phyloP scores from a whole-genome alignment of 2,113 vertebrate species.

The Probosciger aterrimus region DNA sequence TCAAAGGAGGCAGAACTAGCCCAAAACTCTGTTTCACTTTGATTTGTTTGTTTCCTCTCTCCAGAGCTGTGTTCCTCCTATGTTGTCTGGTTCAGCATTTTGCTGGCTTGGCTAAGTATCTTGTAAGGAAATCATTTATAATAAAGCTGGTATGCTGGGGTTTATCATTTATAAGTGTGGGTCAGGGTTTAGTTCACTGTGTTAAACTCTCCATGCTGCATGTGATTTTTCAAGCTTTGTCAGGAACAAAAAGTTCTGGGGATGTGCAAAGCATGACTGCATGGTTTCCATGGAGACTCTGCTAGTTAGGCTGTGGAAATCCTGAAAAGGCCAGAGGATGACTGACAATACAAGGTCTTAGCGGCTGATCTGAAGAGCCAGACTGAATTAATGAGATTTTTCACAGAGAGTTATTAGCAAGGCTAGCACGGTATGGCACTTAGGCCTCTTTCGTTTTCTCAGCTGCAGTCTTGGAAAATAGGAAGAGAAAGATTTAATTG shows the following conservation, averaged over 20 bases:
- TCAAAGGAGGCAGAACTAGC: conserved; percentile 24
- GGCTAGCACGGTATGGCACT: conserved; percentile 78
- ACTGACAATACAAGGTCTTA: conserved; percentile 98
- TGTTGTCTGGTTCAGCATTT: conserved; percentile 71
- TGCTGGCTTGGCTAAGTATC: conserved; percentile 75
- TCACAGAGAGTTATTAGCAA: conserved; percentile 93
- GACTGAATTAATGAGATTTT: conserved; percentile 99
- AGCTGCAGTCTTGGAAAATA: conserved; percentile 83
- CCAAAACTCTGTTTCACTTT: not conserved
- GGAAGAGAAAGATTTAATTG: conserved; percentile 83
- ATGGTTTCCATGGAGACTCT: conserved; percentile 94
- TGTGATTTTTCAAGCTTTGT: conserved; percentile 97
- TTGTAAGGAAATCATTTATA: conserved; percentile 83
- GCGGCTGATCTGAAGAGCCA: conserved; percentile 90
- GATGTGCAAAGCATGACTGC: conserved; percentile 90
- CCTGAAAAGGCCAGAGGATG: conserved; percentile 90
- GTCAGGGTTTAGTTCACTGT: conserved; percentile 86
- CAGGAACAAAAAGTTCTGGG: conserved; percentile 89
- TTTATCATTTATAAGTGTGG: conserved; percentile 84
- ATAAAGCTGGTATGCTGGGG: conserved; percentile 80
- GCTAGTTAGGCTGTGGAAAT: conserved; percentile 92
- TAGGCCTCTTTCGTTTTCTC: conserved; percentile 70
- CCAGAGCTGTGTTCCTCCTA: conserved; percentile 15
- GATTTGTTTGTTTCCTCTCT: conserved; percentile 44
- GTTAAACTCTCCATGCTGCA: conserved; percentile 93